Conservation (phyloP, 2,113 vertebrate species). For the Pterophyllum scalare region DNA sequence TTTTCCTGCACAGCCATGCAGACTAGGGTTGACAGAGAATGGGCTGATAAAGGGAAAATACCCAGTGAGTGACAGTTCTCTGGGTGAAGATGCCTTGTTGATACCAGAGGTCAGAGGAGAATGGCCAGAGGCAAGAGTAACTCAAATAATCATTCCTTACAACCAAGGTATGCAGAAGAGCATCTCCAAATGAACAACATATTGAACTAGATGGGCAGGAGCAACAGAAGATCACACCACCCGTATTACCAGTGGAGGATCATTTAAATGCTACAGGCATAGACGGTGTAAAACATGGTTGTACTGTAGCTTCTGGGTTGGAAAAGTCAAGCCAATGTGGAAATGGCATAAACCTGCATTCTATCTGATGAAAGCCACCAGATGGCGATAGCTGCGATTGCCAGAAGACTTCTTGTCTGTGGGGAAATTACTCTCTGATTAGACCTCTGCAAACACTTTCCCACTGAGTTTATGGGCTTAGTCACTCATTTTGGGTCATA, state of each 20-base stretch:
- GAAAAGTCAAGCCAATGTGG: background rate
- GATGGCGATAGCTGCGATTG: background rate
- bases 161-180: background rate
- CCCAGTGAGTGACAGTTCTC: background rate
- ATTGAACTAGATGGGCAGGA: background rate
- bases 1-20: background rate
- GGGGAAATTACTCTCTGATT: background rate
- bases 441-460: background rate
- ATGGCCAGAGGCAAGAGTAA: background rate
- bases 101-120: background rate
- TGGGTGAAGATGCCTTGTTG: background rate
- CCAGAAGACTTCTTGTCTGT: background rate
- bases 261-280: rapidly evolving
- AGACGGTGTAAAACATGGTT: background rate
- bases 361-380: background rate
- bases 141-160: too few species aligned
- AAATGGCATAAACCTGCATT: background rate
- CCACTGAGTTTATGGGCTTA: background rate
- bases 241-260: background rate
- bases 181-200: background rate
- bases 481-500: background rate
- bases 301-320: background rate
- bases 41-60: background rate
- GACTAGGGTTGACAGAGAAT: background rate
- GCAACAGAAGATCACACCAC: background rate